These are phyloP conservation scores for Silurus lanzhouensis DNA, from an alignment of 2,797 vertebrate genomes.

Conservation along the genomic window DNA sequence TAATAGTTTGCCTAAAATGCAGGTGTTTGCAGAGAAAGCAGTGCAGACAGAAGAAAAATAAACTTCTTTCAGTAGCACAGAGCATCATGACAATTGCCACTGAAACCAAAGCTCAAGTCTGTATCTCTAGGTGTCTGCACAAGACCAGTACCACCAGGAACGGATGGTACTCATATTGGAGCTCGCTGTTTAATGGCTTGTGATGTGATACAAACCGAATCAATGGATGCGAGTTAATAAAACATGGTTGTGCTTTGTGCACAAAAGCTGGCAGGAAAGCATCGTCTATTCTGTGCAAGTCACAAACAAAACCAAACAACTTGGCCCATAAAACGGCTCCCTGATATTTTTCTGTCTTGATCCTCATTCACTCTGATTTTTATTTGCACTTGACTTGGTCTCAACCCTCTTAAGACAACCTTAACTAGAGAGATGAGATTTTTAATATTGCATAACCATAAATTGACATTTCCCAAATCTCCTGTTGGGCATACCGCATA, in stretches of 20 bases:
- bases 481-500: neutral
- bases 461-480: neutral
- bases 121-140: too few relatives aligned
- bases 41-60: neutral
- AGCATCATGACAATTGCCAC: too few relatives aligned
- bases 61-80: neutral
- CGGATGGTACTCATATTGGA: neutral
- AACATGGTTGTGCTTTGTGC: neutral
- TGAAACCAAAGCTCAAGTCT: neutral
- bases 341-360: neutral
- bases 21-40: neutral
- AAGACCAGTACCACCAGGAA: neutral
- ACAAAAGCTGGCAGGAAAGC: neutral
- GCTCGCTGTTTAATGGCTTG: neutral
- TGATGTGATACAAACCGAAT: neutral
- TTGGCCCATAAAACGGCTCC: neutral
- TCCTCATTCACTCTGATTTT: neutral
- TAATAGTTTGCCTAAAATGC: conserved; percentile 7
- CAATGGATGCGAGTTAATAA: neutral
- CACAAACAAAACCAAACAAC: neutral
- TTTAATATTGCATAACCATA: neutral
- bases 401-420: neutral
- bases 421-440: neutral
- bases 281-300: neutral
- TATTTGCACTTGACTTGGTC: neutral